These are phyloP conservation scores for Teleopsis dalmanni DNA, from an alignment of 1,140 invertebrate species.

Conservation along the genomic window DNA sequence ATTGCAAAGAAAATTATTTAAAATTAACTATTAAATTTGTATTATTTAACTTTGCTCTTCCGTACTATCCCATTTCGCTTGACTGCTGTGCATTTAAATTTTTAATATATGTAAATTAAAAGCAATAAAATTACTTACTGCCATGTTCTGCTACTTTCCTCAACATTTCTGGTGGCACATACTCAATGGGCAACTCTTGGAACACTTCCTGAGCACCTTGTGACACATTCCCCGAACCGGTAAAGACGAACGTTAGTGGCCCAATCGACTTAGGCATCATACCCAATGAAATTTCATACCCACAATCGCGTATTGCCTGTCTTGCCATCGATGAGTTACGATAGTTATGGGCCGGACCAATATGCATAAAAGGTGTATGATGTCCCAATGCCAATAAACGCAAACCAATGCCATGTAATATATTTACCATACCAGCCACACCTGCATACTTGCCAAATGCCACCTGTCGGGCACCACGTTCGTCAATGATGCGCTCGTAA, in stretches of 20 bases:
- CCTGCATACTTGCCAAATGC: constrained; percentile 98
- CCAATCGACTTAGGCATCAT: constrained; percentile 98
- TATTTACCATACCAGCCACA: constrained; percentile 98
- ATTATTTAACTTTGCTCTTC: too few relatives aligned
- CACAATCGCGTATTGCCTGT: constrained; percentile 93
- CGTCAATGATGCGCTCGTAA: constrained; percentile 93
- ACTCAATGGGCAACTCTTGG: constrained; percentile 94
- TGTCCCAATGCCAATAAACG: constrained; percentile 91
- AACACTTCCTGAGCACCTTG: constrained; percentile 95
- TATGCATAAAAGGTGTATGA: constrained; percentile 99
- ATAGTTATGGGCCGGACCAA: constrained; percentile 97
- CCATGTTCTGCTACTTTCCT: constrained; percentile 94
- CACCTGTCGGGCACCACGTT: constrained; percentile 81
- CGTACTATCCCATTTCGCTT: too few relatives aligned
- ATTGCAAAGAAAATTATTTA: too few relatives aligned
- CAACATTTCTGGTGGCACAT: constrained; percentile 89
- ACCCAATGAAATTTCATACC: constrained; percentile 95
- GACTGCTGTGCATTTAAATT: too few relatives aligned
- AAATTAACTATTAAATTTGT: too few relatives aligned
- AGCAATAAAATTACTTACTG: constrained; percentile 69
- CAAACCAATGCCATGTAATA: constrained; percentile 92
- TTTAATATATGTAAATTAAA: too few relatives aligned
- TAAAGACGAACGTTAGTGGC: constrained; percentile 96
- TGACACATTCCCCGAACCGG: constrained; percentile 81
- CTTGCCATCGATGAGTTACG: constrained; percentile 94